Base-by-base conservation (phyloP, 1,140 invertebrate genomes). In the Melitaea cinxia region DNA sequence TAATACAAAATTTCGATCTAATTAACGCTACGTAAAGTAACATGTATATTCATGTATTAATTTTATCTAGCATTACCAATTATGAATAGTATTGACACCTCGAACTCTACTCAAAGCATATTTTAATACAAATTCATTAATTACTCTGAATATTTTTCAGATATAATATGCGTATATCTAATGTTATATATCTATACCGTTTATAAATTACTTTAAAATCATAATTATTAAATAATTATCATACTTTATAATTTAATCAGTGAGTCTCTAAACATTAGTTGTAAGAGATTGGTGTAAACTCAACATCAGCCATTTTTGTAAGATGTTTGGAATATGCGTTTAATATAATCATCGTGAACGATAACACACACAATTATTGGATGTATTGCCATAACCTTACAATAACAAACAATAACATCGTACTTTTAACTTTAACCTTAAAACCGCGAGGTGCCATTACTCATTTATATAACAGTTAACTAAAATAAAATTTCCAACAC, bases 231-330 rank as follows among this genome's bases (percentile, higher is more conserved):
- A 42, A 42, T 7, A 15, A 42, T 42, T 17, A 42, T 42, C 37
- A 17, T 6, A 19, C 5, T 12, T n/a, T 14, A 42, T 42, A 42
- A 17, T 4, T 17, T 17, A 17, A 15, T 17, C 14, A 19, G 17
- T 17, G 17, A 17, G 7, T 42, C 15, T 17, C 15, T 4, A 42
- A 42, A 15, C 37, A 17, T 42, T 15, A 47, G 9, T 23, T 47
- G 42, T 47, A 47, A 12, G 42, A n/a, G 42, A 9, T 12, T 12
- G 19, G 21, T 47, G 42, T 47, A 47, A 47, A 47, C 17, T 23
- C 23, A 47, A 47, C 23, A 47, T 47, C n/a, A 24, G 19, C n/a
- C 42, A 23, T 24, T 23, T 47, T 47, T 47, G 42, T 21, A 12
- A 0, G 42, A 24, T 23, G 14, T 14, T 39, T 14, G 35, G n/a